Evolutionary conservation across 1,140 invertebrate species (phyloP).

Genomic region (Papilio dardanus): DNA sequence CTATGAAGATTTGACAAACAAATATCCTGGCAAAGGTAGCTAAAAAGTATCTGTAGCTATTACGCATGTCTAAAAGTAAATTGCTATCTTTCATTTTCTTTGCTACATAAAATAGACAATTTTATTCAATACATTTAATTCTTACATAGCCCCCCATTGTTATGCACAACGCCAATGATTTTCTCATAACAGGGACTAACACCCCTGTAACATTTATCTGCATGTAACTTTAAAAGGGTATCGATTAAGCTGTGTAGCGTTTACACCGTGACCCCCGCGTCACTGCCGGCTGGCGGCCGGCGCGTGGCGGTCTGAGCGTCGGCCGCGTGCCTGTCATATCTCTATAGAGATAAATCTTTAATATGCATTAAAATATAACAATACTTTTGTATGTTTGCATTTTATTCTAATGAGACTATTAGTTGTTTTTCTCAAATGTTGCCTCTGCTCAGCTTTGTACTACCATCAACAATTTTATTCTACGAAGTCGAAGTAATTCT

Average conservation of each 20-base stretch:
- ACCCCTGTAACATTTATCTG: conserved; percentile 27
- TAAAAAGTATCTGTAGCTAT: not conserved
- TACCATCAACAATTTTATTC: no score
- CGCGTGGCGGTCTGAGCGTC: conserved; percentile 38
- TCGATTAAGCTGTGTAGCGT: conserved; percentile 28
- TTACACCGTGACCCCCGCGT: conserved; percentile 39
- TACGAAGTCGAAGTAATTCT: not conserved
- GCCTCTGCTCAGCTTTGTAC: not conserved
- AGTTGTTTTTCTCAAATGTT: not conserved
- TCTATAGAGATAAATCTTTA: conserved; percentile 22
- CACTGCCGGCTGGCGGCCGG: conserved; percentile 13
- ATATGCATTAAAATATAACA: not conserved
- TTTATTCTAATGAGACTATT: not conserved
- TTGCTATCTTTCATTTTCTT: not conserved
- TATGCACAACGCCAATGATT: not conserved
- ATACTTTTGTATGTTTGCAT: not conserved
- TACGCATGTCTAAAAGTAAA: not conserved
- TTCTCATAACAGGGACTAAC: conserved; percentile 22
- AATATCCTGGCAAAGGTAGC: no score
- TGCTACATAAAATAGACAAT: not conserved
- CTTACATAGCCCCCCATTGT: not conserved
- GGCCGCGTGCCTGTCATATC: conserved; percentile 29
- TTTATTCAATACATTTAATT: not conserved
- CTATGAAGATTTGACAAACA: not conserved
- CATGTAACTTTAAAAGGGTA: conserved; percentile 35